A percentile compares a stretch with the other conserved stretches of the same genome.
These are phyloP conservation scores for Megaceryle torquata DNA, from an alignment of 2,113 vertebrate genomes.

Conservation along the genomic window DNA sequence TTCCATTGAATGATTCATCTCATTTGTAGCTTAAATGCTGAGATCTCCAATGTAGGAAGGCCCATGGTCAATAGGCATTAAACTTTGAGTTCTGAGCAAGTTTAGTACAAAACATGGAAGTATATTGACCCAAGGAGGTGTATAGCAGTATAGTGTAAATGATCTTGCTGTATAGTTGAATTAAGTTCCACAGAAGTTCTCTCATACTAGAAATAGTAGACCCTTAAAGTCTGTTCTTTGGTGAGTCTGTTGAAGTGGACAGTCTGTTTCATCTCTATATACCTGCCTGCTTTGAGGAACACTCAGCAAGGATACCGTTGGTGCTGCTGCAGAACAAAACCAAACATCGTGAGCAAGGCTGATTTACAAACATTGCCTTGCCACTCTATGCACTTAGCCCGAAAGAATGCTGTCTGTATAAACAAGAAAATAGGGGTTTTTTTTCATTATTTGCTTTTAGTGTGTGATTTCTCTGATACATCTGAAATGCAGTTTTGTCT, in stretches of 20 bases:
- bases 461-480: background rate
- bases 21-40: constrained; percentile 21
- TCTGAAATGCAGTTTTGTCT: background rate
- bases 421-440: background rate
- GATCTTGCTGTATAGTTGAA: background rate
- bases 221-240: background rate
- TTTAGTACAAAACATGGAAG: background rate
- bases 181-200: background rate
- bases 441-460: background rate
- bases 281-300: background rate
- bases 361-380: background rate
- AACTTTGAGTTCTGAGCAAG: constrained; percentile 13
- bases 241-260: background rate
- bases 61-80: constrained; percentile 27
- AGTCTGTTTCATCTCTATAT: background rate
- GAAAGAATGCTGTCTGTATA: background rate
- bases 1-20: constrained; percentile 40
- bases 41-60: background rate
- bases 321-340: background rate
- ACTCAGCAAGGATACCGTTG: background rate
- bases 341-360: background rate
- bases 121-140: background rate
- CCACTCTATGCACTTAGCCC: background rate
- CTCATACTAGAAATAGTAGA: background rate
- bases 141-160: background rate